Conservation (phyloP, 2,888 invertebrate species). For the Sarcophaga caerulescens region DNA sequence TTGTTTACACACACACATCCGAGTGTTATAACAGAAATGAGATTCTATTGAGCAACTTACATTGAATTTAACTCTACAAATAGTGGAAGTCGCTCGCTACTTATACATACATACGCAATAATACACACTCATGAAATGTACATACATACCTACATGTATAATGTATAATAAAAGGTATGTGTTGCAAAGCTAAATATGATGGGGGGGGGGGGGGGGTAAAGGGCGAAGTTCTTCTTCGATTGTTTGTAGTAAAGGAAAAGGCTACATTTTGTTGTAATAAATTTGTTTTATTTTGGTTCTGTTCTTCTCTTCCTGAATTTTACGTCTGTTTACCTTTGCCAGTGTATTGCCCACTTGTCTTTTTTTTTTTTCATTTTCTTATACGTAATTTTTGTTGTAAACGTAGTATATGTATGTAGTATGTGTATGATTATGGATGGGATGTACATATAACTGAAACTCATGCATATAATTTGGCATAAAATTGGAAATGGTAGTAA, state of each 20-base stretch:
- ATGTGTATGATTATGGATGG: too few relatives aligned
- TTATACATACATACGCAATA: constrained; percentile 15
- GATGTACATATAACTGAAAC: neutral
- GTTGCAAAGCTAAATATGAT: neutral
- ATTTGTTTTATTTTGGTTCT: constrained; percentile 43
- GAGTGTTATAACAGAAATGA: constrained; percentile 24
- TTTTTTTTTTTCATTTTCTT: constrained; percentile 17
- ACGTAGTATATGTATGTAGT: constrained; percentile 6
- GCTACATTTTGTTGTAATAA: constrained; percentile 64
- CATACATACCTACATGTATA: too few relatives aligned
- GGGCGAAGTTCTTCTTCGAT: constrained; percentile 44
- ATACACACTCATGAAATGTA: neutral
- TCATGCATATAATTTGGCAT: constrained; percentile 37
- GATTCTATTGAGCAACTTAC: constrained; percentile 13
- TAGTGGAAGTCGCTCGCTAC: constrained; percentile 48
- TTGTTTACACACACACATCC: neutral
- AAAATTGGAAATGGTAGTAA: constrained; percentile 31
- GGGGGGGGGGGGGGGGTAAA: neutral
- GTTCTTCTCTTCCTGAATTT: neutral
- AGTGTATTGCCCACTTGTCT: constrained; percentile 10
- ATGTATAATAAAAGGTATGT: neutral
- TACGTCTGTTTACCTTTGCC: constrained; percentile 33
- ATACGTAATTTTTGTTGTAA: constrained; percentile 38
- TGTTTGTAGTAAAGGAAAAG: constrained; percentile 41
- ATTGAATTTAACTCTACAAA: constrained; percentile 53